Evolutionary conservation across 2,888 invertebrate species (phyloP).

Genomic region (Brachyptera putata): DNA sequence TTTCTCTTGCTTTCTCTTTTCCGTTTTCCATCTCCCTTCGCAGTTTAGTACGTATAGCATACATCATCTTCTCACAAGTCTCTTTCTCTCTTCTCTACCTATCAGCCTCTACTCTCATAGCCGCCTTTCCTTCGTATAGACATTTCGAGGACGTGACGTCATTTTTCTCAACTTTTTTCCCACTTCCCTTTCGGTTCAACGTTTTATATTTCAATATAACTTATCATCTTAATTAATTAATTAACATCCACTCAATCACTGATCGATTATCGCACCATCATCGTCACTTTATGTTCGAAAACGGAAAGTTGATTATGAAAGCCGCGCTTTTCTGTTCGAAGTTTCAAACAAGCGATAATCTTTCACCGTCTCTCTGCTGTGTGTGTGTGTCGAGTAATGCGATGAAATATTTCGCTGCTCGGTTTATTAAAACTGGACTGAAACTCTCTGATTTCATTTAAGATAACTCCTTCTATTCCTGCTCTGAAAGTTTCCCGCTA

Average conservation of each 20-base stretch:
- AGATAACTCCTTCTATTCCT: constrained; percentile 19
- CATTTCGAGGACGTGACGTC: constrained; percentile 3
- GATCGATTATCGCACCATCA: background rate
- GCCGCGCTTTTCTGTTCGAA: background rate
- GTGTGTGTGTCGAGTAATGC: background rate
- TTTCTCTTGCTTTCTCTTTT: constrained; percentile 24
- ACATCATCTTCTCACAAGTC: no score
- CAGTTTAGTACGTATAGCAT: background rate
- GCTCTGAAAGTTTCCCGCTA: constrained; percentile 11
- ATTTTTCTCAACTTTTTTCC: constrained; percentile 5
- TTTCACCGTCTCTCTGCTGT: background rate
- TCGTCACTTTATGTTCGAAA: constrained; percentile 1
- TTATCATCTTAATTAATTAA: background rate
- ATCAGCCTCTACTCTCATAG: background rate
- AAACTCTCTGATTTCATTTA: constrained; percentile 22
- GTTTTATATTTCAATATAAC: background rate
- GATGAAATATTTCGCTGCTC: background rate
- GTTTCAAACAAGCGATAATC: constrained; percentile 4
- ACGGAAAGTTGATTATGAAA: background rate
- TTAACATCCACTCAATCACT: background rate
- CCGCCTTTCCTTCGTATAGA: background rate
- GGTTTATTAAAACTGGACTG: constrained; percentile 10
- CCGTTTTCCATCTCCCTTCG: constrained; percentile 16
- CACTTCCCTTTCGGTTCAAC: no score
- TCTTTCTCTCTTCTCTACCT: background rate